Conservation (phyloP, 1,140 invertebrate genomes). For the Mercenaria mercenaria region DNA sequence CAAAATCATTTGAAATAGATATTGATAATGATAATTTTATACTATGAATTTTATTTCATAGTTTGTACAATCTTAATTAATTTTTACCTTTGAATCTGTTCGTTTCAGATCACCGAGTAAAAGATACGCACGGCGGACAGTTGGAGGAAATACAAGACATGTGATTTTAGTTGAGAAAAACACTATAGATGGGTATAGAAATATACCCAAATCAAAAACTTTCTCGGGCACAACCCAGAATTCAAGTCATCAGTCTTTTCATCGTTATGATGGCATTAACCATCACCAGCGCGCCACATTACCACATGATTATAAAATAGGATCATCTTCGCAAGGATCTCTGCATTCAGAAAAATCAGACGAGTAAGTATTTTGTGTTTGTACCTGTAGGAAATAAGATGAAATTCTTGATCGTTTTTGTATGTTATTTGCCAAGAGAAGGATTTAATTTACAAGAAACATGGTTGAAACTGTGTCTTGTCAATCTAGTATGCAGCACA, state of each 20-base stretch:
- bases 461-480: too few relatives aligned
- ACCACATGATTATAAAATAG: slow-evolving; percentile 82
- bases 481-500: too few relatives aligned
- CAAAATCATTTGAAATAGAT: too few relatives aligned
- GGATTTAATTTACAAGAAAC: too few relatives aligned
- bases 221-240: slow-evolving; percentile 74
- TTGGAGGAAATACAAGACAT: slow-evolving; percentile 84
- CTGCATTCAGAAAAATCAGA: slow-evolving; percentile 80
- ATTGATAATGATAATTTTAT: too few relatives aligned
- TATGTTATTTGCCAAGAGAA: too few relatives aligned
- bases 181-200: slow-evolving; percentile 81
- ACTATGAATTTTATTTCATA: too few relatives aligned
- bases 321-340: slow-evolving; percentile 69
- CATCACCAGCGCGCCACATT: slow-evolving; percentile 80
- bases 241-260: slow-evolving; percentile 72
- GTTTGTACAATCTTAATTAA: too few relatives aligned
- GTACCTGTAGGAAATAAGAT: too few relatives aligned
- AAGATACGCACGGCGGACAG: slow-evolving; percentile 87
- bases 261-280: slow-evolving; percentile 77
- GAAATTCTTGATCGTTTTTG: too few relatives aligned
- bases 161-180: slow-evolving; percentile 87
- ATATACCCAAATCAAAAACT: slow-evolving; percentile 83
- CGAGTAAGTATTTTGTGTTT: slow-evolving; percentile 80
- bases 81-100: too few relatives aligned
- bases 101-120: slow-evolving; percentile 89